Percentiles rank a stretch among this genome's conserved stretches.
Evolutionary conservation across 2,113 vertebrate genomes (phyloP).

Genomic region (Passer domesticus): DNA sequence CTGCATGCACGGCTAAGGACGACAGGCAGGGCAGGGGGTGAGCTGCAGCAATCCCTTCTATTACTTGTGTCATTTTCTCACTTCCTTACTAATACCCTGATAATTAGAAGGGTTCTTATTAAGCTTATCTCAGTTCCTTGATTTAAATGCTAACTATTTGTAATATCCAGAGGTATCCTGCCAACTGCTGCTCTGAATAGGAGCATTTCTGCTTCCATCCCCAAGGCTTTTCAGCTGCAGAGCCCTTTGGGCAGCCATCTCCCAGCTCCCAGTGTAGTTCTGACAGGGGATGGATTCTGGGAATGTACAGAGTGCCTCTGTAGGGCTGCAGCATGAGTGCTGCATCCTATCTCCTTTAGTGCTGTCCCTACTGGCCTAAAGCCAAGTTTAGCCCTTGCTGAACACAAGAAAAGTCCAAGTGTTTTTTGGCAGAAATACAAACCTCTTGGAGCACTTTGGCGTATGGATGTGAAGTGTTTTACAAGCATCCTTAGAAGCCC

Average conservation of each 20-base stretch:
- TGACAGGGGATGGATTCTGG: neutral
- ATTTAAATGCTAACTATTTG: neutral
- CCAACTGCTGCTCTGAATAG: neutral
- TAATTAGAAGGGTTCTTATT: neutral
- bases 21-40: neutral
- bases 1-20: neutral
- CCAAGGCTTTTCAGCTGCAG: neutral
- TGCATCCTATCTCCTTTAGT: neutral
- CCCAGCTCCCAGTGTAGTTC: neutral
- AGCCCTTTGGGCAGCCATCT: neutral
- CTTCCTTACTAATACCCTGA: neutral
- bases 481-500: slow-evolving; percentile 57
- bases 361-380: slow-evolving; percentile 35
- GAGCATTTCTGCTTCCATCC: neutral
- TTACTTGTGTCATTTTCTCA: slow-evolving; percentile 1
- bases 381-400: slow-evolving; percentile 50
- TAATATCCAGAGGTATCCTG: neutral
- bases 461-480: slow-evolving; percentile 67
- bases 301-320: neutral
- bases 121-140: neutral
- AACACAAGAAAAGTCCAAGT: slow-evolving; percentile 52
- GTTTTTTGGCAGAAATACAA: slow-evolving; percentile 64
- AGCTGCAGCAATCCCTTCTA: neutral
- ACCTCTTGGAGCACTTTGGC: slow-evolving; percentile 61
- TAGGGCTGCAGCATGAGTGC: neutral